A percentile compares a stretch with the other conserved stretches of the same genome.
These are phyloP conservation scores for Neocrepidodera transversa DNA, from an alignment of 2,888 invertebrate species.

Conservation along the genomic window DNA sequence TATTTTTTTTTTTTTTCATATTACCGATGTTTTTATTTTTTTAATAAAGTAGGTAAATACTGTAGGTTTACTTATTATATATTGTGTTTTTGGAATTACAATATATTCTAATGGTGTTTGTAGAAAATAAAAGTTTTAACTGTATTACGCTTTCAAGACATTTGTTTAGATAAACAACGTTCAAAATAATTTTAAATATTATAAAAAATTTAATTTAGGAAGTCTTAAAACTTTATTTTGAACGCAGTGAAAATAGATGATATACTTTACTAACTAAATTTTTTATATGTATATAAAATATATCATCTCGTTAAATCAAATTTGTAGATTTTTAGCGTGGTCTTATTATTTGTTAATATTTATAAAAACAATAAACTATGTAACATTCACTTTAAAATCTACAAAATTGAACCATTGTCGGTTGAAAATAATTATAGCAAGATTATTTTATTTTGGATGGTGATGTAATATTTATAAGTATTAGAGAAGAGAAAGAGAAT, in stretches of 20 bases:
- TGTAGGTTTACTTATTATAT: too few species aligned
- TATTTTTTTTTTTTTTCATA: too few species aligned
- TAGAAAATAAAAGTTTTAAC: too few species aligned
- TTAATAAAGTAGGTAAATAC: too few species aligned
- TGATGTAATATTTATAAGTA: slow-evolving; percentile 9
- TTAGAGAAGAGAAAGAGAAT: slow-evolving; percentile 40
- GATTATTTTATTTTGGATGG: slow-evolving; percentile 2
- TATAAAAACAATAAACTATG: too few species aligned
- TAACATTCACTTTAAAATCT: neutral
- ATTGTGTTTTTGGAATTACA: too few species aligned
- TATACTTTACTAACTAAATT: neutral
- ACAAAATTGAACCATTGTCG: neutral
- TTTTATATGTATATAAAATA: too few species aligned
- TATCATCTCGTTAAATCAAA: too few species aligned
- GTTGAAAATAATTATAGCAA: slow-evolving; percentile 2
- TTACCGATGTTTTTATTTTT: too few species aligned
- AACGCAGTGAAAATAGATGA: slow-evolving; percentile 1
- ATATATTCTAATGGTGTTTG: too few species aligned
- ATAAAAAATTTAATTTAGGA: neutral
- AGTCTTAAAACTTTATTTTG: neutral
- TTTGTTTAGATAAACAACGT: neutral
- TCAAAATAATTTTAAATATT: neutral
- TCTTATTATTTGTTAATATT: too few species aligned
- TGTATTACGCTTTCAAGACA: slow-evolving; percentile 11
- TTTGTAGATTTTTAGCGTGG: too few species aligned